These are phyloP conservation scores for Sebastes hubbsi DNA, from an alignment of 2,797 vertebrate genomes.

Conservation along the genomic window DNA sequence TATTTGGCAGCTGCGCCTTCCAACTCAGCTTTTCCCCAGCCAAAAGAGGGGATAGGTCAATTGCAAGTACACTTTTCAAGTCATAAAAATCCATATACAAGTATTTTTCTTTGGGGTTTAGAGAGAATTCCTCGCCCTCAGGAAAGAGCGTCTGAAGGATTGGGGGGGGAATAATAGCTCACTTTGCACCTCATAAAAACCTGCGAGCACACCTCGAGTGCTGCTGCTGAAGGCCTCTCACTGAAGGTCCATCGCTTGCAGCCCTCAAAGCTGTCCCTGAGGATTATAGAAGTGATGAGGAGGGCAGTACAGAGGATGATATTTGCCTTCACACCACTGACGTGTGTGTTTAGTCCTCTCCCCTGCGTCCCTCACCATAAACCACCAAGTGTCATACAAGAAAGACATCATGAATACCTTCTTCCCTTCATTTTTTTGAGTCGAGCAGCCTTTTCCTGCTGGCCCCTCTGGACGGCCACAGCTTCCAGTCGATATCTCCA, in stretches of 20 bases:
- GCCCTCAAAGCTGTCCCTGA: conserved; percentile 21
- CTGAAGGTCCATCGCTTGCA: conserved; percentile 29
- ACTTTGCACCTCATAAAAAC: conserved; percentile 82
- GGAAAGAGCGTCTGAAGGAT: conserved; percentile 45
- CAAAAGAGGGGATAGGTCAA: conserved; percentile 68
- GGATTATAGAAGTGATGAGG: conserved; percentile 39
- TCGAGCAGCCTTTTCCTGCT: conserved; percentile 28
- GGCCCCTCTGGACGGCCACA: conserved; percentile 24
- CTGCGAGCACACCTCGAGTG: conserved; percentile 48
- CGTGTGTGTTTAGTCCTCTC: not conserved
- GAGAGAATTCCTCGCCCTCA: conserved; percentile 43
- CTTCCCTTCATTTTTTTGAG: not conserved
- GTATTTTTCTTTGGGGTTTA: conserved; percentile 66
- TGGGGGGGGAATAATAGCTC: conserved; percentile 59
- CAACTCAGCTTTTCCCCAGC: conserved; percentile 33
- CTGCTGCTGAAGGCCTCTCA: conserved; percentile 44
- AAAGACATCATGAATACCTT: conserved; percentile 8
- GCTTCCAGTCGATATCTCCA: conserved; percentile 42
- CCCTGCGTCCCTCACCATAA: not conserved
- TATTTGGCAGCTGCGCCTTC: conserved; percentile 48
- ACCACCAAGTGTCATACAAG: conserved; percentile 9
- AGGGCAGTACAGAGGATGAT: not conserved
- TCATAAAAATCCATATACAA: conserved; percentile 69
- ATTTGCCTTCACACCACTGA: not conserved
- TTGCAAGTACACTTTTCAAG: conserved; percentile 74